Evolutionary conservation across 2,888 invertebrate genomes (phyloP), one percentile per base, ranked within the genome.

Genomic region (Folsomia manolachei): DNA sequence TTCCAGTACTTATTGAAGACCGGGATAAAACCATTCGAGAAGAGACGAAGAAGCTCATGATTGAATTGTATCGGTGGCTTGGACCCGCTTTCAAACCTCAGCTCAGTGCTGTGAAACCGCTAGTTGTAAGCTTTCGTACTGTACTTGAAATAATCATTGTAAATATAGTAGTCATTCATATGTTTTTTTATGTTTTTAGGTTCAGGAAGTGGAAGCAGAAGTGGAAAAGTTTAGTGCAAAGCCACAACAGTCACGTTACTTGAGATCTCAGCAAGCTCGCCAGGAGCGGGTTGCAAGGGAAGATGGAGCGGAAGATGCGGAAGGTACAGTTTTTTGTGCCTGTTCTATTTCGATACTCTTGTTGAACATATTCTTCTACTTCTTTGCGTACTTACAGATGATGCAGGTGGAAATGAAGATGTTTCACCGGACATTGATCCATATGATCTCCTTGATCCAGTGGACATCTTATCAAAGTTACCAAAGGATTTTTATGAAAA

Each of bases 401-500:
- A 71, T 14, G 78, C 72, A 61, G 72, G 88, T 1, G 87, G 86
- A 56, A 82, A 76, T 2, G 82, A 76, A 26, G 87, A 87, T 1
- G 88, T 85, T 14, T 82, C 83, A 26, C 84, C 82, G 60, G 91
- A 91, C 72, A 86, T 95, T 68, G 97, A 98, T 85, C 92, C 95
- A 0, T 94, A 91, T 84, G 98, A 98, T 71, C 85, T 97, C 0
- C 84, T 97, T 27, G 93, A 94, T 81, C 93, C 97, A 0, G 95
- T 96, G 63, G 96, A 99, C 82, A 93, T 99, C 78, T 84, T 98
- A 0, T 91, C 94, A 0, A 93, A 95, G 83, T 85, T 99, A 51
- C 96, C 97, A 0, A 94, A 95, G 85, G 95, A 97, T 84, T 98
- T 97, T 84, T 95, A 91, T 83, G 96, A 97, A 1, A 94, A 96